Percentiles rank a stretch among this genome's conserved stretches.
These are phyloP conservation scores for Pycnonotus jocosus DNA, from an alignment of 2,113 vertebrate species.

Conservation along the genomic window DNA sequence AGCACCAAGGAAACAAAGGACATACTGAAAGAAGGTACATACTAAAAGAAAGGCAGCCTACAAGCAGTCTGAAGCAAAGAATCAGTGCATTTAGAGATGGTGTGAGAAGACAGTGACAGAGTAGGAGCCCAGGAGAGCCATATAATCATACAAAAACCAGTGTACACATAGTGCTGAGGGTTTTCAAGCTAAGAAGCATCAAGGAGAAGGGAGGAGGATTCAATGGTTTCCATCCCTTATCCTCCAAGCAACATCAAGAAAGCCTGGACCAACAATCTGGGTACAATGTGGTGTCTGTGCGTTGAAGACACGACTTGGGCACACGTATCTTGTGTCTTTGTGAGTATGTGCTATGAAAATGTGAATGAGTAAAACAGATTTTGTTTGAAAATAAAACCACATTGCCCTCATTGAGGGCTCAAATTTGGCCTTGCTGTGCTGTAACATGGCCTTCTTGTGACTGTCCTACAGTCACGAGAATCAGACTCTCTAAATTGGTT, in stretches of 20 bases:
- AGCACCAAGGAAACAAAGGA: background rate
- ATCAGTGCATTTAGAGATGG: background rate
- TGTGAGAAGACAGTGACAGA: background rate
- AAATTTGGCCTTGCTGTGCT: background rate
- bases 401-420: background rate
- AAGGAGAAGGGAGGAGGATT: background rate
- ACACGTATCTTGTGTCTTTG: accelerated
- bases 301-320: accelerated
- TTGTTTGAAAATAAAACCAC: background rate
- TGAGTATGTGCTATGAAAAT: background rate
- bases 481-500: background rate
- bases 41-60: background rate
- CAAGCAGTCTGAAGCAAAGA: background rate
- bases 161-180: background rate
- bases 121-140: background rate
- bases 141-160: background rate
- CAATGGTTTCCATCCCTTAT: background rate
- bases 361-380: background rate
- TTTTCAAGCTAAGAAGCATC: background rate
- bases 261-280: background rate
- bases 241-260: background rate
- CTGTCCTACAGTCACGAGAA: background rate
- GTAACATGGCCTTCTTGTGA: too few species aligned
- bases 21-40: background rate
- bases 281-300: background rate